A percentile compares a stretch with the other conserved stretches of the same genome.
Evolutionary conservation across 2,113 vertebrate species (phyloP).

Genomic region (Andinoacara biseriatus): DNA sequence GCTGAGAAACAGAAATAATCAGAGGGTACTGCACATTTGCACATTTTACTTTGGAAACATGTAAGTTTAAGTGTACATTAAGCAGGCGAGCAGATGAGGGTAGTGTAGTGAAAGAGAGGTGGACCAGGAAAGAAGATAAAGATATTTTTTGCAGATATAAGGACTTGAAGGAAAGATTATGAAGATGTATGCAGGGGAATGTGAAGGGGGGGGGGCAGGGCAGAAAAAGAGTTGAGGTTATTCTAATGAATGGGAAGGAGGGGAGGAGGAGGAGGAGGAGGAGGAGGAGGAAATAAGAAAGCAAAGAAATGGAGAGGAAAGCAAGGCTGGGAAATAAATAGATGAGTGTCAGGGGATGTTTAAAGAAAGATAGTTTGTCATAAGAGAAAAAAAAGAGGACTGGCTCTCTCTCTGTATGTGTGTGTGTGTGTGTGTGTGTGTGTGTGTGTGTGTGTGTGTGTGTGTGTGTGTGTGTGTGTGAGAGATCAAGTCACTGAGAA

Average conservation of each 20-base stretch:
- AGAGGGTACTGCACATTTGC: not conserved
- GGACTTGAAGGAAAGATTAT: slow-evolving; percentile 52
- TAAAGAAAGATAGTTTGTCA: slow-evolving; percentile 38
- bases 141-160: not conserved
- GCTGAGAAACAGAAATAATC: slow-evolving; percentile 6
- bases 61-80: not conserved
- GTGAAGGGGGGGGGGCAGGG: slow-evolving; percentile 3
- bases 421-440: slow-evolving; percentile 3
- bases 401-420: not conserved
- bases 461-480: slow-evolving; percentile 16
- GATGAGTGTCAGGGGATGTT: slow-evolving; percentile 33
- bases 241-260: slow-evolving; percentile 47
- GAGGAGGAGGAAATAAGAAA: slow-evolving; percentile 15
- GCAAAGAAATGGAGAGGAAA: slow-evolving; percentile 1
- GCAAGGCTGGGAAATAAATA: slow-evolving; percentile 14
- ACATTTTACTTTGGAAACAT: not conserved
- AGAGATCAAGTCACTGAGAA: slow-evolving; percentile 18
- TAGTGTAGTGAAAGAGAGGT: not conserved
- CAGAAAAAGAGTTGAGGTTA: slow-evolving; percentile 53
- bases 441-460: slow-evolving; percentile 10
- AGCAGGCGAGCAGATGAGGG: not conserved
- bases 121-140: not conserved
- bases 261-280: not conserved
- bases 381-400: not conserved
- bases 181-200: slow-evolving; percentile 49